Evolutionary conservation across 53 echinoderm and acorn worm species (phyloP), one percentile per base, ranked within the genome.

Genomic region (Antedon mediterranea): DNA sequence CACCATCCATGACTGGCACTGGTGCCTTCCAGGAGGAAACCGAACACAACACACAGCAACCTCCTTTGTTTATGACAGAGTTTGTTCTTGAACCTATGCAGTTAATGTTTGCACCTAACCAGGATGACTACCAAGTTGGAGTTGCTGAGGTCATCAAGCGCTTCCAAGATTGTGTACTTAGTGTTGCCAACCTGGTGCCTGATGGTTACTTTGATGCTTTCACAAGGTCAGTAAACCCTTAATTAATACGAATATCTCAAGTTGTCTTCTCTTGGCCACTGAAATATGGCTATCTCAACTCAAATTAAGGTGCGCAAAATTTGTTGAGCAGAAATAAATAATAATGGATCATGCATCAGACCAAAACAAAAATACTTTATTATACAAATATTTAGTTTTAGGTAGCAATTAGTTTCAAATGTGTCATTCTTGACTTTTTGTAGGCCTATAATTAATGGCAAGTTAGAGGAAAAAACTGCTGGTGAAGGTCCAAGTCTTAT

Each of bases 201-300:
- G 98, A 98, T 77, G 88, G 71, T 18, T 98, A 98, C 83, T 98
- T 98, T 90, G 98, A 98, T 88, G 98, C 98, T 0, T 98, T 98
- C 81, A 98, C 98, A 74, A 88, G 98, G 98, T 98, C 84, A 31
- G 34, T 73, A 41, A 41, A 7, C 13, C 5, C n/a, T n/a, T n/a
- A n/a, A n/a, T n/a, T n/a, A n/a, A n/a, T n/a, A n/a, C n/a, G n/a
- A n/a, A n/a, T n/a, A n/a, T n/a, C n/a, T n/a, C n/a, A n/a, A n/a
- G n/a, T n/a, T n/a, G n/a, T n/a, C n/a, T n/a, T n/a, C n/a, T n/a
- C n/a, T n/a, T n/a, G n/a, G n/a, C n/a, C n/a, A n/a, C n/a, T n/a
- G n/a, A n/a, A n/a, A n/a, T n/a, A n/a, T n/a, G n/a, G n/a, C n/a
- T n/a, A n/a, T n/a, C n/a, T n/a, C 41, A 41, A 5, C 5, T 41